phyloP scores from a whole-genome alignment of 2,797 vertebrate genomes.

The Labeo calbasu region DNA sequence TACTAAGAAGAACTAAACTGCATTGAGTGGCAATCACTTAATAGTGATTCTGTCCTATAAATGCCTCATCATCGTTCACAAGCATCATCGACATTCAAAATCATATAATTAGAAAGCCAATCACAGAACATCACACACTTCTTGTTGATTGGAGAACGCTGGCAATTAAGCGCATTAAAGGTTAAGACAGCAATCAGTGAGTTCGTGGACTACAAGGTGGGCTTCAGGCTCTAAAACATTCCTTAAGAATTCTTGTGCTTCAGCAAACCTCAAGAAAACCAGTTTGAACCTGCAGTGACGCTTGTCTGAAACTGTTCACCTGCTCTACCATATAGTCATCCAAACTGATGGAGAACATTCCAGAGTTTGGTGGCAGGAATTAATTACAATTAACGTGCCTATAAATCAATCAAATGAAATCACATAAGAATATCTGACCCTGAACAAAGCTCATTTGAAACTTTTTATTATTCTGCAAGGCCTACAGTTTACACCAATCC shows the following conservation, averaged over 20 bases:
- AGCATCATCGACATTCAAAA: not conserved
- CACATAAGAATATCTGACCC: not conserved
- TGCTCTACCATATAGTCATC: constrained; percentile 24
- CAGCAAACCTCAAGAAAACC: constrained; percentile 68
- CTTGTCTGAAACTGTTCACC: constrained; percentile 63
- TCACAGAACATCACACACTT: not conserved
- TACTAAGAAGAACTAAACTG: not conserved
- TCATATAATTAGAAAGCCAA: not conserved
- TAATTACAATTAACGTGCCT: not conserved
- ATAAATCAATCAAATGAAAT: not conserved
- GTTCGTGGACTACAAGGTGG: not conserved
- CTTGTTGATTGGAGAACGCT: constrained; percentile 4
- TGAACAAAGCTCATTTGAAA: not conserved
- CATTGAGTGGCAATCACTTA: constrained; percentile 1
- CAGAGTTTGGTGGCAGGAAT: constrained; percentile 3
- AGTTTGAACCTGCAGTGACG: constrained; percentile 75
- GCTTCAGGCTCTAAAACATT: constrained; percentile 54
- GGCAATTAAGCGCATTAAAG: not conserved
- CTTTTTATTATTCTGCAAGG: not conserved
- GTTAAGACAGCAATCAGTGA: not conserved
- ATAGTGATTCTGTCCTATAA: not conserved
- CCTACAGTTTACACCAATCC: not conserved
- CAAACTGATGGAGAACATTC: not conserved
- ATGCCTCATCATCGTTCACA: not conserved
- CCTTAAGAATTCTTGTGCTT: constrained; percentile 67